Evolutionary conservation across 2,797 vertebrate species (phyloP).

Genomic region (Austrolebias charrua): DNA sequence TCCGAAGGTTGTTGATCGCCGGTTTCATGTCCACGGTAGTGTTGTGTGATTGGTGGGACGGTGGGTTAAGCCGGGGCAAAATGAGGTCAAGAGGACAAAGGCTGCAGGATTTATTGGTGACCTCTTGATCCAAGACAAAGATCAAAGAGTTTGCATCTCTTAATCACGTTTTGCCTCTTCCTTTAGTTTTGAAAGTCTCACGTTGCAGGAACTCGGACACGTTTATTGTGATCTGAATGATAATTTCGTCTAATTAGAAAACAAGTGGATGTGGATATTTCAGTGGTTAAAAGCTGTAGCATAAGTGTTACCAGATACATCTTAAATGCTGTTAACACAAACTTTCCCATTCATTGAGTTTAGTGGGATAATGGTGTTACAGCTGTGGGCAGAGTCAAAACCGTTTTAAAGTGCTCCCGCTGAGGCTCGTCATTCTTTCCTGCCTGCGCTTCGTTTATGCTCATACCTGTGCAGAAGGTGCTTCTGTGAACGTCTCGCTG

Average conservation of each 20-base stretch:
- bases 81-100: conserved; percentile 67
- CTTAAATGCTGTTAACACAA: conserved; percentile 16
- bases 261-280: conserved; percentile 23
- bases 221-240: conserved; percentile 39
- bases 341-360: conserved; percentile 53
- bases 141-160: conserved; percentile 71
- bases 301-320: conserved; percentile 45
- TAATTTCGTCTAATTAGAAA: conserved; percentile 49
- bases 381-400: conserved; percentile 52
- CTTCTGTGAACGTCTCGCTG: conserved; percentile 3
- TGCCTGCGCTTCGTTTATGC: conserved; percentile 35
- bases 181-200: neutral
- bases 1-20: conserved; percentile 25
- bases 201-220: conserved; percentile 4
- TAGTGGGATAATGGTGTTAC: conserved; percentile 31
- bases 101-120: conserved; percentile 65
- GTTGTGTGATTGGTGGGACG: conserved; percentile 28
- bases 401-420: conserved; percentile 32
- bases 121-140: conserved; percentile 53
- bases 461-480: conserved; percentile 19
- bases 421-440: conserved; percentile 49
- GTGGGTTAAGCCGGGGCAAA: conserved; percentile 32
- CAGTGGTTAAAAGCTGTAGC: conserved; percentile 16
- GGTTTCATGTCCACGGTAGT: conserved; percentile 26
- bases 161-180: conserved; percentile 34